Evolutionary conservation across 2,797 vertebrate species (phyloP).

Genomic region (Tangara arthus): DNA sequence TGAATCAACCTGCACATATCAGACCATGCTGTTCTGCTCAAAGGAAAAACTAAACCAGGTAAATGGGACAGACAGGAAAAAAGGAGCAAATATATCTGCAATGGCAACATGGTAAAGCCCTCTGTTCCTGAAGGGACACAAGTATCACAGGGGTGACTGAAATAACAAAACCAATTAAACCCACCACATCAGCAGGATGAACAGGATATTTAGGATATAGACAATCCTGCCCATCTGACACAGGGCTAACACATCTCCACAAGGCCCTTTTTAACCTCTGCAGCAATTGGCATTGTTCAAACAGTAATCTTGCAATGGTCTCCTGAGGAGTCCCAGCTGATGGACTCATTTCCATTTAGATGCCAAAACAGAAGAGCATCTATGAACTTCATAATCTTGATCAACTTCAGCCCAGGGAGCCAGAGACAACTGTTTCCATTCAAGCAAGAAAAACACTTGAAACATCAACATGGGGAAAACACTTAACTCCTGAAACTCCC

Average conservation of each 20-base stretch:
- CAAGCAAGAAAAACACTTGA: conserved; percentile 11
- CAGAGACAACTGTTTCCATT: neutral
- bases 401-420: conserved; percentile 15
- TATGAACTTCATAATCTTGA: conserved; percentile 18
- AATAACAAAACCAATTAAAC: neutral
- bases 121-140: neutral
- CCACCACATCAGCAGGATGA: neutral
- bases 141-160: neutral
- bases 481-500: conserved; percentile 1
- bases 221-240: neutral
- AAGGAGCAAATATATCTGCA: neutral
- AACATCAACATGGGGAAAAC: neutral
- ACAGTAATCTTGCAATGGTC: neutral
- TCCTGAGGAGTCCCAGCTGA: conserved; percentile 20
- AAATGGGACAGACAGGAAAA: neutral
- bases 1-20: neutral
- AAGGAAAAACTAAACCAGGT: neutral
- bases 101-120: neutral
- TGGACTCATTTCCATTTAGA: conserved; percentile 42
- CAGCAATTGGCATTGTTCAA: neutral
- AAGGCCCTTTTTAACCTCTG: neutral
- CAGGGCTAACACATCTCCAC: neutral
- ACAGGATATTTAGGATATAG: neutral
- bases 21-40: neutral
- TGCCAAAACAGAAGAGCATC: neutral